Percentiles rank a stretch among this genome's conserved stretches.
Conservation (phyloP, 2,888 invertebrate genomes). For the Agrochola circellaris region DNA sequence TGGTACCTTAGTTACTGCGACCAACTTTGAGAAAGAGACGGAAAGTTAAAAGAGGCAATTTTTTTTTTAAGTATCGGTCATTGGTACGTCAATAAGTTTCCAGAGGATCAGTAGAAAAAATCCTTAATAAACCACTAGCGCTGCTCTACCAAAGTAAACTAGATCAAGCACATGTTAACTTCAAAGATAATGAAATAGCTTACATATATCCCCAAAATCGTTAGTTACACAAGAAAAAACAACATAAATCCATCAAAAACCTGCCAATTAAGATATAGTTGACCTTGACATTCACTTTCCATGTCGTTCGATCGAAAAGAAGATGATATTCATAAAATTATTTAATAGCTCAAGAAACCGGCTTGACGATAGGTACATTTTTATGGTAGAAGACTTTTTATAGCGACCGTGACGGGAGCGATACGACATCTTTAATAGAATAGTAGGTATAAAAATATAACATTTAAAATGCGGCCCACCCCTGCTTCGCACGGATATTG, state of each 20-base stretch:
- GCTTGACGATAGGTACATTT: constrained; percentile 43
- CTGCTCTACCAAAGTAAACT: background rate
- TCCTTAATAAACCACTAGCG: too few relatives aligned
- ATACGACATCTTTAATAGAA: constrained; percentile 17
- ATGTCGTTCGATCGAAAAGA: constrained; percentile 60
- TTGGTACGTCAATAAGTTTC: too few relatives aligned
- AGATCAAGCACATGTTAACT: background rate
- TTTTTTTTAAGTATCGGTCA: too few relatives aligned
- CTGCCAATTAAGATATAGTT: background rate
- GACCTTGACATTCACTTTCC: constrained; percentile 81
- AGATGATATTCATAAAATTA: constrained; percentile 69
- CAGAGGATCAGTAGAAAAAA: too few relatives aligned
- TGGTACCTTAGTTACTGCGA: too few relatives aligned
- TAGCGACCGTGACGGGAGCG: constrained; percentile 31
- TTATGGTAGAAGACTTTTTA: constrained; percentile 9
- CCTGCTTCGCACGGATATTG: too few relatives aligned
- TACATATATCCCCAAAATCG: background rate
- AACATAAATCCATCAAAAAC: background rate
- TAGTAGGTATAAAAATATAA: too few relatives aligned
- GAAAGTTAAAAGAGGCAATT: too few relatives aligned
- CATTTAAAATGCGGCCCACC: too few relatives aligned
- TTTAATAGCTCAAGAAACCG: constrained; percentile 69
- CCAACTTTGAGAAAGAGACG: too few relatives aligned
- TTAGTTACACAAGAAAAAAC: background rate
- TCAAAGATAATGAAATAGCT: background rate